These are phyloP conservation scores for Trochalopteron elliotii DNA, from an alignment of 2,113 vertebrate species.

Conservation along the genomic window DNA sequence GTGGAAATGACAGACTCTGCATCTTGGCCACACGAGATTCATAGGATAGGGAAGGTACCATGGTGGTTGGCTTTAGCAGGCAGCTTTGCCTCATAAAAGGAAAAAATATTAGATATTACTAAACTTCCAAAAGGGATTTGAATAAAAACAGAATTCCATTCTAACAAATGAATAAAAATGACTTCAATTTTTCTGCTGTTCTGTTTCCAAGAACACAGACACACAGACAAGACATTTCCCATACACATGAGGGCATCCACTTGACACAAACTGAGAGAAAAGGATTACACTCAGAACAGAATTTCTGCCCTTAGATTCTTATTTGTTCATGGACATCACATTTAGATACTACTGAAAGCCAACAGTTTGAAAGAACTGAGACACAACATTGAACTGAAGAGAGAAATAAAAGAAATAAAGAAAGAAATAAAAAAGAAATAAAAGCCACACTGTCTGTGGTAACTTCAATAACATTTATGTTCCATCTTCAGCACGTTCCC, in stretches of 20 bases:
- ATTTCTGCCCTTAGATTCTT: background rate
- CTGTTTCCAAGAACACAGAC: background rate
- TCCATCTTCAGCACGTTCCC: background rate
- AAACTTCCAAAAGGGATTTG: background rate
- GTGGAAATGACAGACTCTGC: background rate
- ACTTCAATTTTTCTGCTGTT: background rate
- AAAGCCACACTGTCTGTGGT: background rate
- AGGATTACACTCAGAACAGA: background rate
- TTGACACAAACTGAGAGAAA: background rate
- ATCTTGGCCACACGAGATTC: background rate
- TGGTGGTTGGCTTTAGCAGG: background rate
- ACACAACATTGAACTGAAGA: background rate
- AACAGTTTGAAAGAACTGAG: background rate
- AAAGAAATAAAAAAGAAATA: background rate
- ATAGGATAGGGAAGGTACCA: background rate
- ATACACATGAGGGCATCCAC: background rate
- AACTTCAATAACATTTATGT: background rate
- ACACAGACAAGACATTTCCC: background rate
- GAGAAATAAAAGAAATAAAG: background rate
- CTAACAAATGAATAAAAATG: background rate
- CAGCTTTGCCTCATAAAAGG: background rate
- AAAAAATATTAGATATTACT: background rate
- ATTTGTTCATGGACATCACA: background rate
- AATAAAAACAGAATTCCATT: background rate
- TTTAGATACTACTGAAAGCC: background rate